Base-by-base conservation (phyloP, 2,888 invertebrate genomes). In the Mantis religiosa region DNA sequence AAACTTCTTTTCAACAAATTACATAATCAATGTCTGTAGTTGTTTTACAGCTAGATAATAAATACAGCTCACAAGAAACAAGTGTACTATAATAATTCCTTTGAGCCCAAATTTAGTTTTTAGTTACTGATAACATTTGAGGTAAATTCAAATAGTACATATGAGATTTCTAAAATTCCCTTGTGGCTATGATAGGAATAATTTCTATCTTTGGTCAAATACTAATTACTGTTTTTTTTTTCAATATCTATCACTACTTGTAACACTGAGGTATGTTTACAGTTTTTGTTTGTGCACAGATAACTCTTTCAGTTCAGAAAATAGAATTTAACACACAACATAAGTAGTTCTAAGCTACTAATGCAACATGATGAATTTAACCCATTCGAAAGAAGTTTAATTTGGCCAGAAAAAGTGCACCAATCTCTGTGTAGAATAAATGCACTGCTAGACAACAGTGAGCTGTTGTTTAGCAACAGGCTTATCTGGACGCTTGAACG, bases 401-500 rank as follows among this genome's bases (percentile, higher is more conserved):
- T 71, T 71, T 71, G 54, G 54, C 54, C 54, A 71, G 20, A 71
- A 20, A 71, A 15, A 20, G 54, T 25, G 54, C 54, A 71, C 20
- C 54, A 71, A 20, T 71, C 25, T 71, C 54, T 71, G 15, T 71
- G 20, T 20, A 71, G 54, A 71, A 4, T 71, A 25, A 71, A 71
- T 71, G 54, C 20, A 71, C 41, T 34, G 87, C 87, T 87, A 89
- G 28, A 87, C 87, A 87, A 88, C 87, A 82, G 87, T 89, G 34
- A 85, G 84, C 4, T 87, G 54, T 27, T 85, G 82, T 81, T 86
- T 86, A 12, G 82, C 14, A n/a, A 34, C 83, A 83, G 83, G 87
- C 82, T 89, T 87, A 28, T 88, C 84, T 86, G 95, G 96, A 90
- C 94, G 95, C 91, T 95, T 95, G 92, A 98, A 98, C 30, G 98